These are phyloP conservation scores for Fulica atra DNA, from an alignment of 2,113 vertebrate species.

Conservation along the genomic window DNA sequence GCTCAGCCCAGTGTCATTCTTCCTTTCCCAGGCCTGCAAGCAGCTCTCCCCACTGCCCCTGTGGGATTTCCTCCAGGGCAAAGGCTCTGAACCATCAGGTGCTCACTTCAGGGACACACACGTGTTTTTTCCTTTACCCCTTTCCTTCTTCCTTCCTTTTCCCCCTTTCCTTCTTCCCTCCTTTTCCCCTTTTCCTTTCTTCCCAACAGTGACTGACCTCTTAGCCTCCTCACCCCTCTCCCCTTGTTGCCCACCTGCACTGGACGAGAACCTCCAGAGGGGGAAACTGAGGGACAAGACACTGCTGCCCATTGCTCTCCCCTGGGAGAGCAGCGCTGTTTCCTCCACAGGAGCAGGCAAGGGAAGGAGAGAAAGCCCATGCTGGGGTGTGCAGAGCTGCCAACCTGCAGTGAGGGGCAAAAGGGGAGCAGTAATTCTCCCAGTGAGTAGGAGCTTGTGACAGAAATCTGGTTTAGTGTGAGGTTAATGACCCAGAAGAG, in stretches of 20 bases:
- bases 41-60: neutral
- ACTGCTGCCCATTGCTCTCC: neutral
- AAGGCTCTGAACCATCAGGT: neutral
- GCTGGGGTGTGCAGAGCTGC: neutral
- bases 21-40: neutral
- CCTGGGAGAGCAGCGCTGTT: neutral
- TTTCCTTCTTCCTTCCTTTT: neutral
- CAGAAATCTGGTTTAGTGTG: conserved; percentile 34
- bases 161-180: neutral
- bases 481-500: conserved; percentile 31
- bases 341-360: fast-evolving
- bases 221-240: neutral
- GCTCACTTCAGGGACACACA: neutral
- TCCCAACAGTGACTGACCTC: neutral
- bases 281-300: neutral
- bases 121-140: neutral
- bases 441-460: neutral
- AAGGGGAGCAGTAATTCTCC: neutral
- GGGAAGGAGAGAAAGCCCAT: neutral
- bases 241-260: neutral
- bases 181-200: neutral
- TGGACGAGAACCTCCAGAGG: neutral
- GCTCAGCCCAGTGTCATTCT: neutral
- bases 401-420: neutral
- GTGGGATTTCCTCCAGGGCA: neutral